A percentile compares a stretch with the other conserved stretches of the same genome.
Evolutionary conservation across 1,140 invertebrate genomes (phyloP).

Genomic region (Solenopsis fugax): DNA sequence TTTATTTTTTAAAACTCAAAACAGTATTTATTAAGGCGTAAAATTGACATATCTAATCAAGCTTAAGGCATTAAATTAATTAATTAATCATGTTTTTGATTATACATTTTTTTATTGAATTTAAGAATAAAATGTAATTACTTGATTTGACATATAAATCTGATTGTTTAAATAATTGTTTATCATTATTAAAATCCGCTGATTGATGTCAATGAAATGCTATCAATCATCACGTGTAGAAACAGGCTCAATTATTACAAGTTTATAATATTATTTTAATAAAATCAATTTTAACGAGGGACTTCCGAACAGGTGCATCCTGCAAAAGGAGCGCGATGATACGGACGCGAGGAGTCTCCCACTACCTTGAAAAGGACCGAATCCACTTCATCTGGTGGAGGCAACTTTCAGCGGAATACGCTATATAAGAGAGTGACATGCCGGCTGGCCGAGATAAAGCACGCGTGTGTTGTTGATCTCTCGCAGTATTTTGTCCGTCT

Average conservation of each 20-base stretch:
- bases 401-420: conserved; percentile 84
- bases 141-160: neutral
- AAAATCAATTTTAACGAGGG: neutral
- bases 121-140: neutral
- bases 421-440: conserved; percentile 86
- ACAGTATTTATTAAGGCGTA: neutral
- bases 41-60: neutral
- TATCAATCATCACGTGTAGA: neutral
- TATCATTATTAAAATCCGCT: neutral
- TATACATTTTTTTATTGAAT: neutral
- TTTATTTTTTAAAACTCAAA: neutral
- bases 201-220: neutral
- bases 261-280: neutral
- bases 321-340: conserved; percentile 15
- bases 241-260: neutral
- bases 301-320: conserved; percentile 33
- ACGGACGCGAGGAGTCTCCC: conserved; percentile 46
- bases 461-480: conserved; percentile 83
- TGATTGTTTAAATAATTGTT: neutral
- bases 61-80: neutral
- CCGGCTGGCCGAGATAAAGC: conserved; percentile 84
- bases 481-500: conserved; percentile 69
- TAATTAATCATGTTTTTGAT: neutral
- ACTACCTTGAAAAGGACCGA: conserved; percentile 60
- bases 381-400: conserved; percentile 78